A percentile compares a stretch with the other conserved stretches of the same genome.
These are phyloP conservation scores for Zootoca vivipara DNA, from an alignment of 2,113 vertebrate species.

Conservation along the genomic window DNA sequence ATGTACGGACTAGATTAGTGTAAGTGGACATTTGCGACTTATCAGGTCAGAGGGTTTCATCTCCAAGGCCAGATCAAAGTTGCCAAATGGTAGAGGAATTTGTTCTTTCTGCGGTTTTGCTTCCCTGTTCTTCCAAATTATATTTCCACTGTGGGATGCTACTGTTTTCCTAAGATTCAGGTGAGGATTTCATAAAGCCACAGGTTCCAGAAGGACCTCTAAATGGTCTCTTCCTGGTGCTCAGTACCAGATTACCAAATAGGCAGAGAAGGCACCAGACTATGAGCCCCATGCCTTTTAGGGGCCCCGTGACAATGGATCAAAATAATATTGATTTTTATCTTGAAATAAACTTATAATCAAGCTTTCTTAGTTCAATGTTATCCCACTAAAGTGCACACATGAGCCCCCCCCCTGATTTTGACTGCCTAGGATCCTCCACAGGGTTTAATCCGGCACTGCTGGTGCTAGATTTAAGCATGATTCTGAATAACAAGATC, in stretches of 20 bases:
- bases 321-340: too few species aligned
- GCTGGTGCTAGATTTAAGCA: background rate
- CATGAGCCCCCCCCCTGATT: too few species aligned
- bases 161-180: background rate
- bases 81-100: background rate
- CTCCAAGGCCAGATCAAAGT: background rate
- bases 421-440: too few species aligned
- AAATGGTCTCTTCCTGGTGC: background rate
- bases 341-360: too few species aligned
- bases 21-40: slow-evolving; percentile 3
- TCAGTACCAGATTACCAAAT: too few species aligned
- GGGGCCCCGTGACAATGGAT: too few species aligned
- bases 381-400: too few species aligned
- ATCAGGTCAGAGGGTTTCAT: background rate
- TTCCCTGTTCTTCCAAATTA: background rate
- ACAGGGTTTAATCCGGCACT: too few species aligned
- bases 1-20: background rate
- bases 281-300: too few species aligned
- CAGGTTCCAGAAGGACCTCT: background rate
- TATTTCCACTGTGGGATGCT: background rate
- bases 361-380: too few species aligned
- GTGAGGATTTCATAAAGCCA: background rate
- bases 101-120: background rate
- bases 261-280: too few species aligned
- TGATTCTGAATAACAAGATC: background rate